Evolutionary conservation across 2,113 vertebrate species (phyloP), one percentile per base, ranked within the genome.

Genomic region (Lagopus leucura): DNA sequence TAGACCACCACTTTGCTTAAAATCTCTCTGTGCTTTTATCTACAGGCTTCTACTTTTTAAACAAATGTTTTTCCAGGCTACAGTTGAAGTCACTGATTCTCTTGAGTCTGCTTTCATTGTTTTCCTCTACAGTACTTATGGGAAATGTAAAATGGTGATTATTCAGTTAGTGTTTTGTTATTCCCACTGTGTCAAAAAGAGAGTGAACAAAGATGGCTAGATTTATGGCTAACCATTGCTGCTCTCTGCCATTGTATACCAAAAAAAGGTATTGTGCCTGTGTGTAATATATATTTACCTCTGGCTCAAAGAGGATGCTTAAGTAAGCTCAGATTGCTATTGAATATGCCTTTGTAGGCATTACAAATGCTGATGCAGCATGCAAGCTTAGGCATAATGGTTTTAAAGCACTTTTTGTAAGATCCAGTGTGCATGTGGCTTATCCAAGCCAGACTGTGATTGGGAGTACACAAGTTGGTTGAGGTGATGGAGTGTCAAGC

Each of bases 331-430:
- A 54, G 32, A 14, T 16, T 55, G 24, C 15, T 64, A 43, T 36
- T 2, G 2, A 40, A 24, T 36, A 21, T 38, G 13, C 5, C 55
- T 34, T 17, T 2, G 4, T 4, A 48, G 80, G 10, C 25, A 7
- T 18, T 60, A 36, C 0, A 2, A n/a, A 61, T 22, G 14, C 40
- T 86, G 60, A 10, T 3, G 3, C 0, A 4, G 32, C 15, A 73
- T 66, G 81, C 61, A 27, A 1, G 36, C 1, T 1, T 20, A 34
- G 50, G 17, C n/a, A 11, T 32, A 7, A 19, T 15, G 20, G 11
- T 76, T 69, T 40, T 69, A 71, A 32, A 34, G 20, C 42, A 5
- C 21, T 34, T 19, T 64, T 78, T 85, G 34, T 60, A 32, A 61
- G 54, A 42, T n/a, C 38, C 52, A 69, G 3, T 50, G 42, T 58